Percentiles rank a stretch among this genome's conserved stretches.
These are phyloP conservation scores for Mobula hypostoma DNA, from an alignment of 2,113 vertebrate species.

Conservation along the genomic window DNA sequence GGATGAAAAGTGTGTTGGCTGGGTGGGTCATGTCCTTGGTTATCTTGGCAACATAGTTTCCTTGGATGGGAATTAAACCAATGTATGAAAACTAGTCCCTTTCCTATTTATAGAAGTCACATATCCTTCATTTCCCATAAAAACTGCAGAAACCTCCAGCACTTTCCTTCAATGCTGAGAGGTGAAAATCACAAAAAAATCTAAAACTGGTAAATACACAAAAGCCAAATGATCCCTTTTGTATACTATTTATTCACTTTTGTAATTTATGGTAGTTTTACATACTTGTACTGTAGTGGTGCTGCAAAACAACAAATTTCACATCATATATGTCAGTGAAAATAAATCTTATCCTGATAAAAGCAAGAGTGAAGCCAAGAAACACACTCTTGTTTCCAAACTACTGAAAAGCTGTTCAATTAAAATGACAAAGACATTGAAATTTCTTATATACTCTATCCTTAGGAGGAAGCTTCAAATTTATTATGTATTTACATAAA, in stretches of 20 bases:
- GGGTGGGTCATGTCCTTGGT: too few species aligned
- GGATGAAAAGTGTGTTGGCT: too few species aligned
- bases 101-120: neutral
- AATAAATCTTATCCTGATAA: neutral
- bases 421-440: neutral
- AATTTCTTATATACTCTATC: neutral
- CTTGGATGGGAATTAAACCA: neutral
- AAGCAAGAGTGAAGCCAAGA: neutral
- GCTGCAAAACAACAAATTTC: too few species aligned
- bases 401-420: neutral
- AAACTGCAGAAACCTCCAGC: too few species aligned
- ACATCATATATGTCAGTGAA: too few species aligned
- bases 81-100: neutral
- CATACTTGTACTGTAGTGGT: too few species aligned
- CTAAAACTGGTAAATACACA: neutral
- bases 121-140: neutral
- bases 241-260: too few species aligned
- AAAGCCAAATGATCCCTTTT: neutral
- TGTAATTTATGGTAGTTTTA: too few species aligned
- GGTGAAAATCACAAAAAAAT: neutral
- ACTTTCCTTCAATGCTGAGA: neutral
- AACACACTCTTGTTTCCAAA: neutral
- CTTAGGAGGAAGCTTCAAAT: neutral
- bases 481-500: neutral
- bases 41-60: neutral